Percentiles rank a stretch among this genome's conserved stretches.
Conservation (phyloP, 2,888 invertebrate species). For the Orthonevra nobilis region DNA sequence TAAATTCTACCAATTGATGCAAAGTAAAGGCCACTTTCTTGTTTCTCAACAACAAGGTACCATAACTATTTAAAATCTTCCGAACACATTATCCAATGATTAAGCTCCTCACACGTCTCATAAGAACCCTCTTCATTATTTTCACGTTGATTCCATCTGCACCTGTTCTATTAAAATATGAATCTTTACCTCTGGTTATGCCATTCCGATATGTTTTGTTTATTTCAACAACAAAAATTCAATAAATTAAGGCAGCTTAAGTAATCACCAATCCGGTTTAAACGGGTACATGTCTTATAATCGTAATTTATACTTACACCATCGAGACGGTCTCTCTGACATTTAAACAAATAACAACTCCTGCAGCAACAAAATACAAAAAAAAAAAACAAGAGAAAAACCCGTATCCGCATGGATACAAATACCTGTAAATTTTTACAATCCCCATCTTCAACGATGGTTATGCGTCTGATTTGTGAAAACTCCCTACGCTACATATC, state of each 20-base stretch:
- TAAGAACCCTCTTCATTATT: too few species aligned
- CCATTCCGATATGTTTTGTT: too few species aligned
- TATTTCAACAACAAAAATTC: too few species aligned
- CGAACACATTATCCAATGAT: too few species aligned
- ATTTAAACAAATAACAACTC: conserved; percentile 49
- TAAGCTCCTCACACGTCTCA: too few species aligned
- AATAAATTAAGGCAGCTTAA: conserved; percentile 47
- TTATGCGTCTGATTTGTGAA: conserved; percentile 35
- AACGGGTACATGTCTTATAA: conserved; percentile 50
- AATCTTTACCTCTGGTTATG: too few species aligned
- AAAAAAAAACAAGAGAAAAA: conserved; percentile 30
- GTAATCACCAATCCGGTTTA: conserved; percentile 59
- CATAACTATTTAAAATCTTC: too few species aligned
- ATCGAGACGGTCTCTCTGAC: conserved; percentile 37
- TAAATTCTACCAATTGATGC: too few species aligned
- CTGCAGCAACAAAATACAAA: neutral
- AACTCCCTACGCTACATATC: conserved; percentile 1
- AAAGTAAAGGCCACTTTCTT: too few species aligned
- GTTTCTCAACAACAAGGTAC: too few species aligned
- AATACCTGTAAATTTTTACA: conserved; percentile 56
- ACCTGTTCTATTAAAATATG: too few species aligned
- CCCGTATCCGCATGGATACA: conserved; percentile 46
- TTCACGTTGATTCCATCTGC: too few species aligned
- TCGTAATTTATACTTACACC: conserved; percentile 25
- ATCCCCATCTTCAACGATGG: conserved; percentile 55